Evolutionary conservation across 1,140 invertebrate species (phyloP).

Genomic region (Harpegnathos saltator): DNA sequence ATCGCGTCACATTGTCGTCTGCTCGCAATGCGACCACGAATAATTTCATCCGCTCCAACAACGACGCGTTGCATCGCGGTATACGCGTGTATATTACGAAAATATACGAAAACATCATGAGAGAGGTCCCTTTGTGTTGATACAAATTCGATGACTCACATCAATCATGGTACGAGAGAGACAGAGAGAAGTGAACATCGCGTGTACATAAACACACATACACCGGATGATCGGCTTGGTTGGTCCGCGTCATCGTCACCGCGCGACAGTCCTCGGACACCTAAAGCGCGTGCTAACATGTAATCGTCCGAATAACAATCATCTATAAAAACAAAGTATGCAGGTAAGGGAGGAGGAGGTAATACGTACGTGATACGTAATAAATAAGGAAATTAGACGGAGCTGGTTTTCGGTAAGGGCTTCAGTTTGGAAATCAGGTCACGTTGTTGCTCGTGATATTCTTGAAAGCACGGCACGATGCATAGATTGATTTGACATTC

Average conservation of each 20-base stretch:
- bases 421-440: constrained; percentile 79
- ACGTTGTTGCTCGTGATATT: constrained; percentile 89
- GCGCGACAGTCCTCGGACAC: not conserved
- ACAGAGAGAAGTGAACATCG: constrained; percentile 5
- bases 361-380: not conserved
- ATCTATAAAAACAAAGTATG: constrained; percentile 19
- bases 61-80: constrained; percentile 1
- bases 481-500: constrained; percentile 95
- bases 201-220: not conserved
- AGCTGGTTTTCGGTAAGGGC: constrained; percentile 84
- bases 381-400: constrained; percentile 73
- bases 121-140: not conserved
- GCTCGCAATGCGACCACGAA: not conserved
- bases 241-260: not conserved
- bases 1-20: not conserved
- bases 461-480: constrained; percentile 94
- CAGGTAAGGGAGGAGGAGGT: too few relatives aligned
- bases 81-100: constrained; percentile 50
- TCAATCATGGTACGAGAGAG: not conserved
- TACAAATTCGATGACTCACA: constrained; percentile 14
- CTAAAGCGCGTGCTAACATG: constrained; percentile 24
- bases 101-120: constrained; percentile 35
- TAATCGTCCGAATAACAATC: constrained; percentile 20
- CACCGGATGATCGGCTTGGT: not conserved
- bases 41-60: constrained; percentile 13